Evolutionary conservation across 2,888 invertebrate species (phyloP).

Genomic region (Clusia tigrina): DNA sequence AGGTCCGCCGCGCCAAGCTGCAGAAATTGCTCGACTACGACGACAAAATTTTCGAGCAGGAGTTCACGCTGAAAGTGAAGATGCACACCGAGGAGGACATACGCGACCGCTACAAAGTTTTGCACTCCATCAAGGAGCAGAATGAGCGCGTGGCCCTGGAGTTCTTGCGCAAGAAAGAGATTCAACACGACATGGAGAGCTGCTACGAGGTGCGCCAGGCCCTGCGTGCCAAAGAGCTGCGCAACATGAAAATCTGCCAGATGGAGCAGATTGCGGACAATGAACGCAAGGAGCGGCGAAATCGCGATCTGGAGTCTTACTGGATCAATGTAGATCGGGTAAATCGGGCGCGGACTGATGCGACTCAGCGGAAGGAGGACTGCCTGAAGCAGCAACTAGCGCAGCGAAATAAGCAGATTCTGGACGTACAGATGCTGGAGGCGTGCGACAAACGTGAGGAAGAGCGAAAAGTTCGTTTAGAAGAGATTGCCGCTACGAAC

Average conservation of each 20-base stretch:
- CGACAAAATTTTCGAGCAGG: conserved; percentile 54
- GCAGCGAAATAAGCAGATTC: conserved; percentile 37
- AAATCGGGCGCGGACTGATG: conserved; percentile 41
- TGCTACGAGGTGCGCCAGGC: conserved; percentile 58
- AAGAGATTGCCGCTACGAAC: conserved; percentile 38
- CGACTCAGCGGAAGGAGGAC: conserved; percentile 40
- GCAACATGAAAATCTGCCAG: conserved; percentile 48
- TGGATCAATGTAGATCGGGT: conserved; percentile 49
- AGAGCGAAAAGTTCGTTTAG: conserved; percentile 37
- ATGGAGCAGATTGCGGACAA: conserved; percentile 58
- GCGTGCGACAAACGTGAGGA: conserved; percentile 32
- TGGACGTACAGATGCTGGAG: conserved; percentile 43
- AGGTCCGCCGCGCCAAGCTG: conserved; percentile 44
- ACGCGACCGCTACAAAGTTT: conserved; percentile 47
- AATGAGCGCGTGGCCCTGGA: conserved; percentile 39
- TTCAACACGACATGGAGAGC: conserved; percentile 55
- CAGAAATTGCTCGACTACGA: conserved; percentile 49
- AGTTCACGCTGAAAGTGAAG: conserved; percentile 53
- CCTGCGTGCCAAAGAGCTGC: conserved; percentile 47
- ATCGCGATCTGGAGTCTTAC: conserved; percentile 45
- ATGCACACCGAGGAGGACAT: conserved; percentile 56
- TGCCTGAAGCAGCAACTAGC: conserved; percentile 40
- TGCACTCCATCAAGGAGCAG: conserved; percentile 50
- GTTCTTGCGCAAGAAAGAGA: conserved; percentile 49
- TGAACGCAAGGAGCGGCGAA: conserved; percentile 38